These are phyloP conservation scores for Mesoligia furuncula DNA, from an alignment of 2,888 invertebrate genomes.

Conservation along the genomic window DNA sequence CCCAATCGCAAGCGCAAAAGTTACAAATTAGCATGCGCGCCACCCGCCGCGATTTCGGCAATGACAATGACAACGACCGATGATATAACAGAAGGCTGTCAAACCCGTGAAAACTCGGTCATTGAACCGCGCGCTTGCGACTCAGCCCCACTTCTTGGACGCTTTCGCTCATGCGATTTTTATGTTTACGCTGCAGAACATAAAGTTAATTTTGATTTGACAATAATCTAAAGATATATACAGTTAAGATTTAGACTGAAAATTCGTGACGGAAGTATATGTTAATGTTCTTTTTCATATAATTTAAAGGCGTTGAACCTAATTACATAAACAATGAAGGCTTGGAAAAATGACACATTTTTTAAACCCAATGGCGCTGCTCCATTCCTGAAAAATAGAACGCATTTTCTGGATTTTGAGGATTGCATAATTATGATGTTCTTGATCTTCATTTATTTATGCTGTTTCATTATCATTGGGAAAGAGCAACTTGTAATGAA, in stretches of 20 bases:
- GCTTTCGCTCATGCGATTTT: slow-evolving; percentile 87
- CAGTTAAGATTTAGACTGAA: slow-evolving; percentile 79
- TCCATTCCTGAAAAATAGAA: slow-evolving; percentile 26
- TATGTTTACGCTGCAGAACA: slow-evolving; percentile 77
- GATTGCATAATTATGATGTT: slow-evolving; percentile 2
- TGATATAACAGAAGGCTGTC: slow-evolving; percentile 91
- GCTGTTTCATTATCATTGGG: background rate
- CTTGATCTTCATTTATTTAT: slow-evolving; percentile 19
- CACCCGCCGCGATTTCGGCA: slow-evolving; percentile 85
- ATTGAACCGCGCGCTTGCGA: slow-evolving; percentile 86
- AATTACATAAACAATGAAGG: slow-evolving; percentile 65
- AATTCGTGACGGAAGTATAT: slow-evolving; percentile 76
- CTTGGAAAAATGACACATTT: slow-evolving; percentile 43
- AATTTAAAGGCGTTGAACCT: slow-evolving; percentile 57
- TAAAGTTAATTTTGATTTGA: slow-evolving; percentile 81
- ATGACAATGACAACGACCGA: slow-evolving; percentile 90
- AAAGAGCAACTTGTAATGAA: background rate
- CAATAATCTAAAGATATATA: slow-evolving; percentile 70
- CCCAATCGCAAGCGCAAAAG: slow-evolving; percentile 76
- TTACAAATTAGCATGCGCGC: slow-evolving; percentile 80
- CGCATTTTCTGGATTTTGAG: slow-evolving; percentile 7
- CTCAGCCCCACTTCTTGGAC: slow-evolving; percentile 76
- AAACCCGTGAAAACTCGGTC: slow-evolving; percentile 91
- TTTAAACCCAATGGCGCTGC: slow-evolving; percentile 2
- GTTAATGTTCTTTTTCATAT: slow-evolving; percentile 67